Evolutionary conservation across 2,888 invertebrate species (phyloP), one percentile per base, ranked within the genome.

Genomic region (Andricus quercusramuli): DNA sequence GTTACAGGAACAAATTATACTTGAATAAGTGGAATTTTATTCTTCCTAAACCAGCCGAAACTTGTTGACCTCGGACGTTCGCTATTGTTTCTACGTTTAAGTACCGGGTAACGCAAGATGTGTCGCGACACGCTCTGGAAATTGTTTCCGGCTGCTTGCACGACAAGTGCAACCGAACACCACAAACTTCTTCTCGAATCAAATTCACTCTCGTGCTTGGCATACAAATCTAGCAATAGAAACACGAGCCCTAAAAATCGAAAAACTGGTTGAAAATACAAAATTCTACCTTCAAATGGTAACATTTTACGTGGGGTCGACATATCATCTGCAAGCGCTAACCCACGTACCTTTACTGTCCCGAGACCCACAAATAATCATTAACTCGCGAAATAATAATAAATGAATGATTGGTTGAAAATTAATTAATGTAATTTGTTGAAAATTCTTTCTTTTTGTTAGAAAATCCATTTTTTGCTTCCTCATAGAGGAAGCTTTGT

Each of bases 71-170:
- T 83, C 80, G 77, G 82, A 78, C n/a, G 65, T 68, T 84, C 68
- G 78, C 80, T 82, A 82, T 80, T 80, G 81, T 82, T 79, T 78
- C 67, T 80, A 76, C 79, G 56, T 81, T 80, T 82, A 80, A 80
- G 81, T 83, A 77, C 79, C 83, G 82, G 66, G 88, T 88, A 89
- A 88, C 79, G 85, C 84, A 85, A 89, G 85, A 88, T 85, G 85
- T 80, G 79, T 76, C 83, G 83, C 87, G 89, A 89, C 86, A 90
- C 87, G 90, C 90, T 90, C 90, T 86, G 87, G 85, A 88, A 88
- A 86, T 85, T 85, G 85, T 88, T 90, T 90, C 89, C 89, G 87
- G 85, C 81, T 86, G 85, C 79, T 83, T 81, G 83, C 82, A 80
- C 85, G 87, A 88, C 90, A 88, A 88, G 85, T 87, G 87, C 87